Conservation (phyloP, 2,797 vertebrate genomes). For the Microctenopoma lineatum region DNA sequence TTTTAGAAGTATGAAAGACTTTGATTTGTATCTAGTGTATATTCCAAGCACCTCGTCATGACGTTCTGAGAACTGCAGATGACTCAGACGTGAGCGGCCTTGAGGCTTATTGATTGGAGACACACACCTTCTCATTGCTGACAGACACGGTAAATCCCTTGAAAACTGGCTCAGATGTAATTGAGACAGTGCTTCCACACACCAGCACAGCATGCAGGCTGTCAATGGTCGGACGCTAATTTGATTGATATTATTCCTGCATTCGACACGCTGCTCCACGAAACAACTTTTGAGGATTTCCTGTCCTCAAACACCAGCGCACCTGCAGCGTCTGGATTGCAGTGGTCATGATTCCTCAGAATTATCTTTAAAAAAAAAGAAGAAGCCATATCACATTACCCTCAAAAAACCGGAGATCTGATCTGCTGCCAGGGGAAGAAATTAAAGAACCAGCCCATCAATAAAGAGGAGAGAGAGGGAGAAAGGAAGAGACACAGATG, state of each 20-base stretch:
- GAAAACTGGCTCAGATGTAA: constrained; percentile 55
- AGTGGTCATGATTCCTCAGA: constrained; percentile 29
- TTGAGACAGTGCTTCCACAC: constrained; percentile 51
- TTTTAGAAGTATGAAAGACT: no score
- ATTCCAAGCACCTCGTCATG: constrained; percentile 54
- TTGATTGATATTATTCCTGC: constrained; percentile 53
- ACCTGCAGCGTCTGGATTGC: constrained; percentile 49
- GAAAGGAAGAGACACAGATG: constrained; percentile 38
- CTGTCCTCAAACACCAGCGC: constrained; percentile 32
- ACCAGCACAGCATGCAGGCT: constrained; percentile 33
- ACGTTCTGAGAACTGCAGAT: constrained; percentile 63
- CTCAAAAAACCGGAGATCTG: constrained; percentile 39
- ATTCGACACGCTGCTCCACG: constrained; percentile 11
- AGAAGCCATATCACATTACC: constrained; percentile 57
- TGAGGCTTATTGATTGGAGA: constrained; percentile 63
- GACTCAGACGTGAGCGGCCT: constrained; percentile 66
- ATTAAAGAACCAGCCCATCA: constrained; percentile 60
- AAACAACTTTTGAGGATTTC: constrained; percentile 26
- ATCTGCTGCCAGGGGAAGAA: constrained; percentile 58
- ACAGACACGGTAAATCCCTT: constrained; percentile 46
- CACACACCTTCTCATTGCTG: constrained; percentile 21
- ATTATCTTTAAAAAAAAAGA: constrained; percentile 41
- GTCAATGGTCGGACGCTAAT: constrained; percentile 27
- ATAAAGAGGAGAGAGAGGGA: constrained; percentile 53
- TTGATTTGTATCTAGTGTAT: constrained; percentile 1